Evolutionary conservation across 2,888 invertebrate genomes (phyloP).

Genomic region (Craniophora ligustri): DNA sequence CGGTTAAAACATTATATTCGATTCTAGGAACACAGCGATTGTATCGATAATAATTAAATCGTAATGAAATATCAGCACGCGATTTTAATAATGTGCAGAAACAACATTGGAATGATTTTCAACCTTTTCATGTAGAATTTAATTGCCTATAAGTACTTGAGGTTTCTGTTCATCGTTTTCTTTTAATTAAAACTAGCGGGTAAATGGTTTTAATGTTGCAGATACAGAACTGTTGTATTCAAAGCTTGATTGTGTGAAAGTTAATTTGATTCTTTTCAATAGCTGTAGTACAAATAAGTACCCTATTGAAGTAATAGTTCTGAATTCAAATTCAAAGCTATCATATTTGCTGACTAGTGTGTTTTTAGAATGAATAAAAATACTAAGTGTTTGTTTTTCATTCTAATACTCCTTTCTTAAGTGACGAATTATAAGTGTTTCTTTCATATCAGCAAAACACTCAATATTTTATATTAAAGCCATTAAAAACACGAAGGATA

Average conservation of each 20-base stretch:
- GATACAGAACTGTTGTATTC: no score
- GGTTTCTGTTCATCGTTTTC: constrained; percentile 6
- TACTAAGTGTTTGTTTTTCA: no score
- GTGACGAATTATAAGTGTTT: constrained; percentile 26
- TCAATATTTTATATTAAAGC: constrained; percentile 31
- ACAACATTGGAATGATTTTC: background rate
- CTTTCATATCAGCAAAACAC: constrained; percentile 23
- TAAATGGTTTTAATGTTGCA: constrained; percentile 7
- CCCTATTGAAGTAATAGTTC: background rate
- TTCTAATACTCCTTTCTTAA: no score
- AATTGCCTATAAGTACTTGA: constrained; percentile 15
- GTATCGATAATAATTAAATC: constrained; percentile 17
- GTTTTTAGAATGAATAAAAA: background rate
- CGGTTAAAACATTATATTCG: background rate
- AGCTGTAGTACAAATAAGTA: no score
- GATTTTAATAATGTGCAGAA: constrained; percentile 11
- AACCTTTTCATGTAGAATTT: background rate
- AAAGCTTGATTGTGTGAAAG: no score
- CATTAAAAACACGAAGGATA: constrained; percentile 28
- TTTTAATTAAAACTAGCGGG: background rate
- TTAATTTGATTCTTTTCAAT: background rate
- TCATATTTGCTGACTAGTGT: background rate
- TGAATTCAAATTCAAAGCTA: background rate
- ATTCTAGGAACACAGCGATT: constrained; percentile 4
- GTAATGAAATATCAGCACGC: constrained; percentile 11